These are phyloP conservation scores for Bombus balteatus DNA, from an alignment of 1,140 invertebrate species.

Conservation along the genomic window DNA sequence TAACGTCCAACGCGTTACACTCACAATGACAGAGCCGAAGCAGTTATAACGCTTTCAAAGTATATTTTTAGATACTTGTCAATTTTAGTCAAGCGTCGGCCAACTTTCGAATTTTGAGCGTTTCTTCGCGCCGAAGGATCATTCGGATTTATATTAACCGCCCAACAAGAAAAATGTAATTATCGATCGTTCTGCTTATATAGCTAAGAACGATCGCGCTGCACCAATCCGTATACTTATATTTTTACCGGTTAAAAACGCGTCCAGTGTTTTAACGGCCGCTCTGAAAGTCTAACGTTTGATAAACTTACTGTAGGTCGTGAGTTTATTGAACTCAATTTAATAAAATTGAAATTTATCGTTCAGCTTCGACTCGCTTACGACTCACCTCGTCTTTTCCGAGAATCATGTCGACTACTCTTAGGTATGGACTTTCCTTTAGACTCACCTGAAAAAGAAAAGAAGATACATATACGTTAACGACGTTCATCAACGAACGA, in stretches of 20 bases:
- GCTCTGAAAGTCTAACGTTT: background rate
- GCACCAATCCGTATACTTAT: no score
- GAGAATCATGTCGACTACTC: slow-evolving; percentile 59
- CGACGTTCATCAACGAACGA: background rate
- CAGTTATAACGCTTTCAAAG: no score
- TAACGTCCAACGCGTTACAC: no score
- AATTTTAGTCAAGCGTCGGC: no score
- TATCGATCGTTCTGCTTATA: background rate
- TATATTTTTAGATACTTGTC: no score
- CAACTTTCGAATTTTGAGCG: no score
- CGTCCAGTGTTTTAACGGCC: background rate
- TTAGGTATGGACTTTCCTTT: slow-evolving; percentile 71
- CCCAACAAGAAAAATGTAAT: background rate
- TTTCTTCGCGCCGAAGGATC: no score
- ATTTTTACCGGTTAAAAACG: background rate
- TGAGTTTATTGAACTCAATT: no score
- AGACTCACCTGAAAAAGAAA: slow-evolving; percentile 79
- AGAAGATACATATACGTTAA: background rate
- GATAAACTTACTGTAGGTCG: no score
- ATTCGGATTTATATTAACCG: accelerated
- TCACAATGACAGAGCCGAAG: no score
- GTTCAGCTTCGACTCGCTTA: background rate
- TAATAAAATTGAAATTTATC: background rate
- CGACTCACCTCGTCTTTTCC: slow-evolving; percentile 70
- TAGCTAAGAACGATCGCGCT: background rate